These are phyloP conservation scores for Otis tarda DNA, from an alignment of 2,113 vertebrate genomes.

Conservation along the genomic window DNA sequence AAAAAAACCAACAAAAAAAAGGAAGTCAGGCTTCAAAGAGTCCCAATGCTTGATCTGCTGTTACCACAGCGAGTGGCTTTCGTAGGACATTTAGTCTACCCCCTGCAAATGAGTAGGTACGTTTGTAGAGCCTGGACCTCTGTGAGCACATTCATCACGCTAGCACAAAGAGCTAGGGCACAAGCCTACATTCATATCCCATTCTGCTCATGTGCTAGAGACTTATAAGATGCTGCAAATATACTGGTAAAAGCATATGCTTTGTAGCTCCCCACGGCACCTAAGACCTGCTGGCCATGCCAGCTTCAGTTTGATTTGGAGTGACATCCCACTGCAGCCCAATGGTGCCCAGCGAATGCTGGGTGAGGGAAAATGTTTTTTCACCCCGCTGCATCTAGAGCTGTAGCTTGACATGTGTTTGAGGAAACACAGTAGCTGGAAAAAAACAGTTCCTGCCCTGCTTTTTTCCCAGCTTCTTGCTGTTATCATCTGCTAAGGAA, in stretches of 20 bases:
- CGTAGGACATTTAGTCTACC: not conserved
- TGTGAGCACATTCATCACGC: fast-evolving
- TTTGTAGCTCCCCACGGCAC: not conserved
- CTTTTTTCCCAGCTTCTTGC: not conserved
- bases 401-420: not conserved
- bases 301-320: not conserved
- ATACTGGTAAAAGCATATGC: not conserved
- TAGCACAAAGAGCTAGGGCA: not conserved
- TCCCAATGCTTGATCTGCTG: not conserved
- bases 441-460: not conserved
- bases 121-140: not conserved
- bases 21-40: not conserved
- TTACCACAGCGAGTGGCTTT: not conserved
- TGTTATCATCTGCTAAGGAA: not conserved
- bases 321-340: not conserved
- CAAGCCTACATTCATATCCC: not conserved
- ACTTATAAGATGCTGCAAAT: not conserved
- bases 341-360: not conserved
- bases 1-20: not conserved
- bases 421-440: not conserved
- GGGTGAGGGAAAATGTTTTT: not conserved
- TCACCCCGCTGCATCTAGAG: not conserved
- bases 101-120: not conserved
- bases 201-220: not conserved
- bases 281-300: not conserved